A percentile compares a stretch with the other conserved stretches of the same genome.
phyloP scores from a whole-genome alignment of 2,113 vertebrate genomes.

The Podilymbus podiceps region DNA sequence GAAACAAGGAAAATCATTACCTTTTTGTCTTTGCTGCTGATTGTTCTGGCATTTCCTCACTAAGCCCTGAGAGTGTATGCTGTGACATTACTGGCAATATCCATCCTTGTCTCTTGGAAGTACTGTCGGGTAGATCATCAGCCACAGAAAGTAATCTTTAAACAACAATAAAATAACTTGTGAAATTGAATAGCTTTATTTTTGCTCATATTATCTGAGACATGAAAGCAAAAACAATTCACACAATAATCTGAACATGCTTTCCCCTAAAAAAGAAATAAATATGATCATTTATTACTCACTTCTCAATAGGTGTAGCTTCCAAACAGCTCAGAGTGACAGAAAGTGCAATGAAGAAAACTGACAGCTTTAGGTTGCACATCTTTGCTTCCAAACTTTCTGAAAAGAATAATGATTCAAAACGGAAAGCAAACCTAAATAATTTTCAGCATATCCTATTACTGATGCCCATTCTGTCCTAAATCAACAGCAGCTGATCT shows the following conservation, averaged over 20 bases:
- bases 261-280: background rate
- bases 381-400: slow-evolving; percentile 68
- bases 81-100: slow-evolving; percentile 61
- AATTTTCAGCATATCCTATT: background rate
- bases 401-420: slow-evolving; percentile 54
- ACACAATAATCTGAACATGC: background rate
- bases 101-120: slow-evolving; percentile 70
- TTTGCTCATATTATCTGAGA: background rate
- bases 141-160: slow-evolving; percentile 26
- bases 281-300: slow-evolving; percentile 23
- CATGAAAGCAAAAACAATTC: background rate
- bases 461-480: background rate
- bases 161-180: slow-evolving; percentile 15
- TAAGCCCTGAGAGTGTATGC: slow-evolving; percentile 66
- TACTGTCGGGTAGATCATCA: slow-evolving; percentile 60
- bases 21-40: slow-evolving; percentile 68
- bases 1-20: slow-evolving; percentile 52
- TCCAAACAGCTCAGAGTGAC: slow-evolving; percentile 75
- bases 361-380: slow-evolving; percentile 76
- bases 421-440: background rate
- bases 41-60: slow-evolving; percentile 55
- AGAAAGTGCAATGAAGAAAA: slow-evolving; percentile 76
- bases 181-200: background rate
- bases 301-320: slow-evolving; percentile 83
- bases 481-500: background rate